Base-by-base conservation (phyloP, 2,113 vertebrate species). In the Hippocampus comes region DNA sequence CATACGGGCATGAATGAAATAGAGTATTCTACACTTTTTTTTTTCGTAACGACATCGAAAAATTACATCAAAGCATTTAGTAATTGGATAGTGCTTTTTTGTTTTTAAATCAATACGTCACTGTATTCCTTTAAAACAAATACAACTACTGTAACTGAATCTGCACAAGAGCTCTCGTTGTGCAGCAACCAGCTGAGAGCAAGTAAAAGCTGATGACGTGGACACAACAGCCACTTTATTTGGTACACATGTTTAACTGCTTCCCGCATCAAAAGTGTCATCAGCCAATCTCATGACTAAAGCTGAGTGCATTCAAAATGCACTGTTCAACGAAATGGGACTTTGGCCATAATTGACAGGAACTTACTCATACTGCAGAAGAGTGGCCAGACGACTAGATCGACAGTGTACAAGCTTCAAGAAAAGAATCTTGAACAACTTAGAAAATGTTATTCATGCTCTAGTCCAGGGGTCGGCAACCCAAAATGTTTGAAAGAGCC, bases 201-300 rank as follows among this genome's bases (percentile, higher is more conserved):
- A 65, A 17, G 59, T 79, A 75, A 78, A 84, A 83, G 77, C 74
- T 69, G 71, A 61, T 57, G 81, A 72, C 63, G 71, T 77, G 78
- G 79, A 70, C 56, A 76, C 63, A 76, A 21, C 21, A 64, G 63
- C 38, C 38, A 64, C 63, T 64, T 43, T 64, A 64, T 64, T 64
- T 41, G 63, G 38, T 64, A 23, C 63, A 43, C 21, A 43, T 15
- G 27, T 43, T 18, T 7, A 38, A 20, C 21, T 34, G 49, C 49
- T 51, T 18, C 5, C 6, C 2, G 1, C 10, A 25, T 56, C 23
- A 25, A 25, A 57, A 27, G 3, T 57, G 56, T 57, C 12, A 57
- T 57, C 23, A 34, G 30, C 30, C 5, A 63, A 18, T 9, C 27
- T 25, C 12, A 25, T 9, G 56, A 57, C 11, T 12, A 27, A 27